phyloP scores from a whole-genome alignment of 53 echinoderm and acorn worm genomes.

The Zoroaster sp. region DNA sequence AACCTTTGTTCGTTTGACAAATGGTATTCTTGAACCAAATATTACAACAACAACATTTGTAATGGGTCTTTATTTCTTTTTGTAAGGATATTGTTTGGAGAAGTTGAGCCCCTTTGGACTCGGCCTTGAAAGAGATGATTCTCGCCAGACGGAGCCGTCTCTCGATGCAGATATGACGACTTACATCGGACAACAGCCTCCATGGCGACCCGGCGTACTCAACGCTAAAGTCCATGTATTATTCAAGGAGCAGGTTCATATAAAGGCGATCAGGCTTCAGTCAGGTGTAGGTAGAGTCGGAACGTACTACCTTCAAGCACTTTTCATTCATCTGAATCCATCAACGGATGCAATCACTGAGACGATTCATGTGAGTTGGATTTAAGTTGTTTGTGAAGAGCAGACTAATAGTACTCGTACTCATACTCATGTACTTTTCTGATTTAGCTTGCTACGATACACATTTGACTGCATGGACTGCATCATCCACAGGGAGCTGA shows the following conservation, averaged over 20 bases:
- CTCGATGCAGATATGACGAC: neutral
- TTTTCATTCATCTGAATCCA: neutral
- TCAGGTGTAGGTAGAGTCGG: neutral
- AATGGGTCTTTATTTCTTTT: neutral
- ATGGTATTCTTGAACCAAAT: too few relatives aligned
- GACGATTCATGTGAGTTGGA: constrained; percentile 14
- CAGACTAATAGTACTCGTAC: too few relatives aligned
- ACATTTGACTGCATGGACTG: too few relatives aligned
- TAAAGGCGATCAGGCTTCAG: constrained; percentile 11
- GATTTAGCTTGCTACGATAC: too few relatives aligned
- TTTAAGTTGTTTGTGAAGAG: too few relatives aligned
- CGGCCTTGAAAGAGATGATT: neutral
- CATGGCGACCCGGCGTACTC: neutral
- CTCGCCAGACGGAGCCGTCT: constrained; percentile 6
- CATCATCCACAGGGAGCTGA: too few relatives aligned
- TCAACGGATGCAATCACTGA: neutral
- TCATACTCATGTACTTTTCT: too few relatives aligned
- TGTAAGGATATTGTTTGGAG: constrained; percentile 22
- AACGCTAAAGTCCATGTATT: neutral
- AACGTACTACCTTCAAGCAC: neutral
- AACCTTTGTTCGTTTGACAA: too few relatives aligned
- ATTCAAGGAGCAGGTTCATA: constrained; percentile 19
- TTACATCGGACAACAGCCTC: neutral
- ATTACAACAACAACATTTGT: too few relatives aligned
- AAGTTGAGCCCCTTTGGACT: constrained; percentile 4